Conservation (phyloP, 2,888 invertebrate species). For the Athrips mouffetella region DNA sequence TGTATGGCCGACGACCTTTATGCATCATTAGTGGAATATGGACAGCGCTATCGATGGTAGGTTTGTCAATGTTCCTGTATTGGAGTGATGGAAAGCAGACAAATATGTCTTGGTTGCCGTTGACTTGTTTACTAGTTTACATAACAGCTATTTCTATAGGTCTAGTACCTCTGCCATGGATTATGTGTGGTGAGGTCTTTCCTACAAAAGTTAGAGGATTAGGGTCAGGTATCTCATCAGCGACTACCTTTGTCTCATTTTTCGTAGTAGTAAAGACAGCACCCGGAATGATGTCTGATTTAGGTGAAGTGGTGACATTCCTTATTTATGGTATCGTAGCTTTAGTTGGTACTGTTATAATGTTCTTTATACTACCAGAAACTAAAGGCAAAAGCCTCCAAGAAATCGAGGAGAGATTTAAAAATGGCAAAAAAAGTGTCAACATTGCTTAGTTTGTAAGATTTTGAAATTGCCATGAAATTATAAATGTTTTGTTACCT, state of each 20-base stretch:
- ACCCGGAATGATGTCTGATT: conserved; percentile 75
- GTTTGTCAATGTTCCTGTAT: conserved; percentile 71
- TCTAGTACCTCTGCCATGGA: conserved; percentile 83
- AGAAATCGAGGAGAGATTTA: conserved; percentile 82
- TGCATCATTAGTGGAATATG: conserved; percentile 81
- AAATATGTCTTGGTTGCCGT: conserved; percentile 69
- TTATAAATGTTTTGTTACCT: no score
- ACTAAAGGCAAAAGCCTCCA: conserved; percentile 83
- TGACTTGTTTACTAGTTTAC: conserved; percentile 75
- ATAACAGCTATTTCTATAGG: conserved; percentile 80
- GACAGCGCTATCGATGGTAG: conserved; percentile 79
- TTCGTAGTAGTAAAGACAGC: conserved; percentile 83
- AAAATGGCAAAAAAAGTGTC: conserved; percentile 40
- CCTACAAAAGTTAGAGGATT: conserved; percentile 80
- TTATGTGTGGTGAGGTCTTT: conserved; percentile 86
- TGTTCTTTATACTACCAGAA: conserved; percentile 82
- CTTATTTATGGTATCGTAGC: conserved; percentile 79
- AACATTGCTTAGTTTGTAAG: conserved; percentile 45
- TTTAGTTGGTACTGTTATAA: conserved; percentile 74
- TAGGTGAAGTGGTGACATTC: conserved; percentile 82
- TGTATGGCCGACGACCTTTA: conserved; percentile 80
- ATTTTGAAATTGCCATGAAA: no score
- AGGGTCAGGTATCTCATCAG: conserved; percentile 82
- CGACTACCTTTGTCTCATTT: conserved; percentile 80
- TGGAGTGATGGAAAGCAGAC: conserved; percentile 44